These are phyloP conservation scores for Serilophus lunatus DNA, from an alignment of 2,113 vertebrate genomes.

Conservation along the genomic window DNA sequence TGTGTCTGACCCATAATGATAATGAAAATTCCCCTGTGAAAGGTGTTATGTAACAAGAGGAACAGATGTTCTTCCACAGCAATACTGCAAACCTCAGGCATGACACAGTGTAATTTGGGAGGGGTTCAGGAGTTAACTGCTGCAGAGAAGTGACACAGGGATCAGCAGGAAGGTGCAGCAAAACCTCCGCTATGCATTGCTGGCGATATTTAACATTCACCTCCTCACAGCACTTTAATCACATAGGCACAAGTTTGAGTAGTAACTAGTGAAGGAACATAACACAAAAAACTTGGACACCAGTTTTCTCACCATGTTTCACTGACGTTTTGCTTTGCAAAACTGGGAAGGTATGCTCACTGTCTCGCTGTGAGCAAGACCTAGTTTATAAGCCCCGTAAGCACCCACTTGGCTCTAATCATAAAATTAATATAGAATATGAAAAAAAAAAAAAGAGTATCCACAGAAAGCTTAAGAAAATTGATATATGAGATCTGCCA, in stretches of 20 bases:
- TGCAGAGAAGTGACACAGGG: background rate
- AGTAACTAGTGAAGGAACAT: background rate
- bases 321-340: background rate
- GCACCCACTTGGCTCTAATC: background rate
- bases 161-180: background rate
- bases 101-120: background rate
- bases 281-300: background rate
- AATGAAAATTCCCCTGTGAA: background rate
- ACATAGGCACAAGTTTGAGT: fast-evolving
- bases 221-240: background rate
- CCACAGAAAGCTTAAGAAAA: background rate
- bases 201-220: background rate
- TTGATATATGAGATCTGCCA: background rate
- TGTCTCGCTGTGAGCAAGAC: background rate
- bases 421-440: background rate
- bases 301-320: background rate
- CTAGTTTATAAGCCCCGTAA: background rate
- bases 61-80: background rate
- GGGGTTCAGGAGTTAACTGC: background rate
- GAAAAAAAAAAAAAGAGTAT: background rate
- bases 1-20: background rate
- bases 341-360: background rate
- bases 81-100: background rate
- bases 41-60: background rate
- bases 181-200: background rate